Percentiles rank a stretch among this genome's conserved stretches.
Evolutionary conservation across 2,888 invertebrate species (phyloP).

Genomic region (Pollenia amentaria): DNA sequence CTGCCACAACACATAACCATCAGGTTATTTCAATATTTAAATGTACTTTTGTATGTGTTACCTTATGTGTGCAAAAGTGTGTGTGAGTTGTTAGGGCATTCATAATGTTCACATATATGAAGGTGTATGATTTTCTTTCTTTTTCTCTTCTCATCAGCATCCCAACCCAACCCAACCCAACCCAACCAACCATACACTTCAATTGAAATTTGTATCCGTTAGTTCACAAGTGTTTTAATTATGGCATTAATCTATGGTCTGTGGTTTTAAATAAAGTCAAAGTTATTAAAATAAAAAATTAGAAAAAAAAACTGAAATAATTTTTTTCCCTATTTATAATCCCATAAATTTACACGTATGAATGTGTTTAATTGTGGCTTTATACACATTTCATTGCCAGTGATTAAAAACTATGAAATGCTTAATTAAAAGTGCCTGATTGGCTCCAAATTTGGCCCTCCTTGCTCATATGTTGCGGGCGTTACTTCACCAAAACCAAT

Average conservation of each 20-base stretch:
- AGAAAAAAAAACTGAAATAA: conserved; percentile 12
- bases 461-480: too few relatives aligned
- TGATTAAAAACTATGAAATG: conserved; percentile 7
- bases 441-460: too few relatives aligned
- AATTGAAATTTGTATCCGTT: conserved; percentile 59
- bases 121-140: conserved; percentile 10
- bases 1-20: conserved; percentile 31
- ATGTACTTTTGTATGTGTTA: neutral
- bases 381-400: conserved; percentile 5
- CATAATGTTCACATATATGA: conserved; percentile 8
- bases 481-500: too few relatives aligned
- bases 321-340: conserved; percentile 44
- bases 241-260: conserved; percentile 70
- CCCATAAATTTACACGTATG: conserved; percentile 16
- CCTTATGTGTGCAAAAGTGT: neutral
- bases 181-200: conserved; percentile 44
- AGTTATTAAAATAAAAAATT: conserved; percentile 58
- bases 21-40: conserved; percentile 53
- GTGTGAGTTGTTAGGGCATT: neutral
- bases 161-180: conserved; percentile 18
- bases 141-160: conserved; percentile 28
- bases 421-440: neutral
- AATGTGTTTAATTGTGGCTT: conserved; percentile 4
- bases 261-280: conserved; percentile 69
- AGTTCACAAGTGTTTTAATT: conserved; percentile 72